Evolutionary conservation across 2,888 invertebrate species (phyloP), one percentile per base, ranked within the genome.

Genomic region (Drosophila subsilvestris): DNA sequence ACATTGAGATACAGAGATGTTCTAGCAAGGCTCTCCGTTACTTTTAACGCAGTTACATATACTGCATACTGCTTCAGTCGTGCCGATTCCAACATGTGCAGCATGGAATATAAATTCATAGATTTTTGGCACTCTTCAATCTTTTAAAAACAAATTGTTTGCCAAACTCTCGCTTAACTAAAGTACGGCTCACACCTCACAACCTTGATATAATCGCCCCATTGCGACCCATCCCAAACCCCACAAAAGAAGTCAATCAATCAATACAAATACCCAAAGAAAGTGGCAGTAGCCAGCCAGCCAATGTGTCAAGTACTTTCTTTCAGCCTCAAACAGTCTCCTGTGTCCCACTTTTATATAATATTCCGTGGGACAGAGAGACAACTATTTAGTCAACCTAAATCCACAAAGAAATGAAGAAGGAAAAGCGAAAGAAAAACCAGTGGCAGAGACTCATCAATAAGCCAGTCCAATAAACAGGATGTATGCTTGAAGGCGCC

Each of bases 391-490:
- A 76, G 69, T 60, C 74, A 50, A 69, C 71, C 71, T 65, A 87
- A 82, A 84, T 82, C 80, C 87, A 75, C 73, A 76, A 67, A 65
- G 18, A 80, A 42, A 55, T 43, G 17, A 58, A 61, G 25, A 10
- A n/a, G 12, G 49, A 53, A 72, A 73, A 67, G 42, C 53, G 63
- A 69, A 60, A 70, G 18, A 10, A 58, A 49, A 25, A 25, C 25
- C 69, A 50, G 76, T 6, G 32, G 4, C 37, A 37, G 37, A 6
- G 37, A 59, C 76, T 80, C 85, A 87, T 82, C 85, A 82, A 82
- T 82, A 82, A 82, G 82, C 85, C 84, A 86, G 81, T 71, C 76
- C 79, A 74, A 87, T 87, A 82, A 86, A 87, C 87, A 84, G 82
- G 82, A 84, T 81, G 79, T 87, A 78, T 67, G 79, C 82, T 61